These are phyloP conservation scores for Poeciliopsis retropinna DNA, from an alignment of 2,113 vertebrate genomes.

Conservation along the genomic window DNA sequence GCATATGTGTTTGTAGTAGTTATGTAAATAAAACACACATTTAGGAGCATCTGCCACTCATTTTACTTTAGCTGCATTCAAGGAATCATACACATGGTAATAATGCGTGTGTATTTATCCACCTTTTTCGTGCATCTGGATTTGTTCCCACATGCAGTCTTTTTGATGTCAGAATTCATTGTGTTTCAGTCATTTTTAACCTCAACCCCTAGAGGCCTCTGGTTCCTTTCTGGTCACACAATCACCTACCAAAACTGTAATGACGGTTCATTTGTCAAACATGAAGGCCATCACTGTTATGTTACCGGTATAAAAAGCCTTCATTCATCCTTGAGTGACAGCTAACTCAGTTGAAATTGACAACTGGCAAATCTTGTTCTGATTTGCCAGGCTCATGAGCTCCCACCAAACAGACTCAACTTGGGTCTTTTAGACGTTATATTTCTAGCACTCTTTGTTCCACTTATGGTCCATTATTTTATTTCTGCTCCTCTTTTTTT, in stretches of 20 bases:
- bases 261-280: slow-evolving; percentile 55
- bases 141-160: neutral
- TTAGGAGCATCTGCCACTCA: no score
- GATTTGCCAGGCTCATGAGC: slow-evolving; percentile 60
- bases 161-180: neutral
- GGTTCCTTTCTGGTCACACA: slow-evolving; percentile 55
- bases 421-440: slow-evolving; percentile 16
- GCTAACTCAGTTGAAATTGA: slow-evolving; percentile 63
- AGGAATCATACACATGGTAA: no score
- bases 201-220: slow-evolving; percentile 10
- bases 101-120: no score
- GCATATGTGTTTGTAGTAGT: no score
- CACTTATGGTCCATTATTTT: slow-evolving; percentile 65
- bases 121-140: neutral
- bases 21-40: no score
- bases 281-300: slow-evolving; percentile 41
- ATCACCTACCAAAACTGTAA: slow-evolving; percentile 48
- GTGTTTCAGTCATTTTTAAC: neutral
- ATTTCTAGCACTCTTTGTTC: slow-evolving; percentile 44
- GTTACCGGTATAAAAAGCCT: slow-evolving; percentile 63
- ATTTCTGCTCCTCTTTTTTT: slow-evolving; percentile 36
- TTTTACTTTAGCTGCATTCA: no score
- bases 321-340: slow-evolving; percentile 68
- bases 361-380: slow-evolving; percentile 57
- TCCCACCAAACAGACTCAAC: slow-evolving; percentile 41